These are phyloP conservation scores for Conopomorpha cramerella DNA, from an alignment of 1,140 invertebrate species.

Conservation along the genomic window DNA sequence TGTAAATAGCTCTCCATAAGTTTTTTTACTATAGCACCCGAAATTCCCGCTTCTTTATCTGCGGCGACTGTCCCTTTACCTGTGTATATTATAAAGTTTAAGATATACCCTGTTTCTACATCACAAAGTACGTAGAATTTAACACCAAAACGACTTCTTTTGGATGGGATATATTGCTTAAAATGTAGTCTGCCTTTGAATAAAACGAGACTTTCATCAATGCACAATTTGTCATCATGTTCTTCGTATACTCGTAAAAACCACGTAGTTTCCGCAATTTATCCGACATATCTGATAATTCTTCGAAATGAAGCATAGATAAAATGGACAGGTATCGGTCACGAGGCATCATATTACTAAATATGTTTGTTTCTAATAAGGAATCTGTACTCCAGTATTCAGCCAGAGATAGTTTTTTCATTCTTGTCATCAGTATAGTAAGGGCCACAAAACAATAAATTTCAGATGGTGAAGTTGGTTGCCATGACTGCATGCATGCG, in stretches of 20 bases:
- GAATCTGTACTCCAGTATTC: constrained; percentile 16
- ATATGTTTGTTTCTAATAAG: constrained; percentile 15
- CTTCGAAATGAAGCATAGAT: constrained; percentile 9
- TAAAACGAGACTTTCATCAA: constrained; percentile 17
- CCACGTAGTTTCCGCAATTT: constrained; percentile 7
- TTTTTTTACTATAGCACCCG: constrained; percentile 15
- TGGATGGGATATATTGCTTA: constrained; percentile 18
- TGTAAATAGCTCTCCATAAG: constrained; percentile 18
- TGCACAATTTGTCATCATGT: constrained; percentile 8
- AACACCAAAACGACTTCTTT: constrained; percentile 16
- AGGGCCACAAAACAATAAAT: neutral
- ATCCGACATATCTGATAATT: constrained; percentile 9
- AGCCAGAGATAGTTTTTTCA: neutral
- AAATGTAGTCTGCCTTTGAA: constrained; percentile 18
- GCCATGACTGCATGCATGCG: neutral
- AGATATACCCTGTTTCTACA: constrained; percentile 25
- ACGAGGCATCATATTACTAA: constrained; percentile 14
- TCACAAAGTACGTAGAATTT: constrained; percentile 18
- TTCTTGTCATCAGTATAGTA: neutral
- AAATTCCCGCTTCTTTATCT: constrained; percentile 12
- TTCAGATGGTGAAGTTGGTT: neutral
- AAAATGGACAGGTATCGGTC: constrained; percentile 12
- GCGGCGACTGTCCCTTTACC: constrained; percentile 10
- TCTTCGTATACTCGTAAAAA: constrained; percentile 7
- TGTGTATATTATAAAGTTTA: constrained; percentile 29